Conservation (phyloP, 2,113 vertebrate species). For the Dasyprocta punctata region DNA sequence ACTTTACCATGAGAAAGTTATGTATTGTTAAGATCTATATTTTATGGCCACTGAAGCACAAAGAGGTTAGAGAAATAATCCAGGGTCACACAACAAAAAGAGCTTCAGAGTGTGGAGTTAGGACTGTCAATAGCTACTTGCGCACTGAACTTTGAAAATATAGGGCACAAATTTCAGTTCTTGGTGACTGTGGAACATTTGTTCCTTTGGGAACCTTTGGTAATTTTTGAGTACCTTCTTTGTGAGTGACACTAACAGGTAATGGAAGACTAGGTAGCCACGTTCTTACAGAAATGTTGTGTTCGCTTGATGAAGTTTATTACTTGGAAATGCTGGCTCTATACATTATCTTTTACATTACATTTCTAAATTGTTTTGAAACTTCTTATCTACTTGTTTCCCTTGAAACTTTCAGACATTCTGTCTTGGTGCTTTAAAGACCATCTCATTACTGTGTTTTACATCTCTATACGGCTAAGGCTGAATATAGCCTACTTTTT, state of each 20-base stretch:
- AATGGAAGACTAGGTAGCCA: not conserved
- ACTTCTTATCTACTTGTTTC: not conserved
- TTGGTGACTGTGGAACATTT: not conserved
- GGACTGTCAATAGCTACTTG: not conserved
- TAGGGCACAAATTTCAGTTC: not conserved
- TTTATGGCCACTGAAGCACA: not conserved
- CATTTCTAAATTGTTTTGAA: not conserved
- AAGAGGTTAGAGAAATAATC: not conserved
- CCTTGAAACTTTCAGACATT: not conserved
- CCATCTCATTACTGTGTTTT: not conserved
- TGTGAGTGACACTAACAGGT: not conserved
- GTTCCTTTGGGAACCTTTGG: not conserved
- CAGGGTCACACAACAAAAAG: not conserved
- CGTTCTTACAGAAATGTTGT: not conserved
- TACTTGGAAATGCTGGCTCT: not conserved
- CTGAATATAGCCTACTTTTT: not conserved
- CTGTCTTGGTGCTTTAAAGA: not conserved
- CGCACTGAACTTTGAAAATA: not conserved
- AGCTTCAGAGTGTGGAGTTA: not conserved
- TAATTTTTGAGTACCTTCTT: not conserved
- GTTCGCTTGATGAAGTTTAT: not conserved
- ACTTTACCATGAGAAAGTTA: not conserved
- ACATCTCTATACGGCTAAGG: not conserved
- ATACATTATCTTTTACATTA: not conserved
- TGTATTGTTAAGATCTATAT: not conserved